Evolutionary conservation across 2,797 vertebrate genomes (phyloP), one percentile per base, ranked within the genome.

Genomic region (Eurystomus glaucurus): DNA sequence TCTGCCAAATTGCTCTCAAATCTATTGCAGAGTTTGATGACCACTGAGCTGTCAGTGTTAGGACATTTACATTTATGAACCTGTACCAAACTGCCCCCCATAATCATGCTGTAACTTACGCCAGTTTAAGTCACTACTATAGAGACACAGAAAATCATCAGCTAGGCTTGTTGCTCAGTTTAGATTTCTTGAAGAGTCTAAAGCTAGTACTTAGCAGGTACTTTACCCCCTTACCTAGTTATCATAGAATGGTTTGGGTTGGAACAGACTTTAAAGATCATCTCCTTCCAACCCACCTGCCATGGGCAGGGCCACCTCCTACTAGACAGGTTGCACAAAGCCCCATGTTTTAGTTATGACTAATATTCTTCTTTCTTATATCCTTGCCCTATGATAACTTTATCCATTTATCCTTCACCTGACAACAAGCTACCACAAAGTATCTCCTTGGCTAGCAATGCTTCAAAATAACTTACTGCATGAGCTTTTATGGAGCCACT

Each of bases 11-110:
- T 77, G 28, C 46, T 79, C 45, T 82, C 26, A 29, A 22, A 52
- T 19, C 31, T 51, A 22, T 31, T 31, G 4, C 39, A 85, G 33
- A 52, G 15, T 13, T 14, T 57, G 29, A 69, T 10, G 2, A 35
- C 35, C 50, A 79, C 25, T 0, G 0, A 64, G 15, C 9, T 81
- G 28, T 37, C 26, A 37, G 21, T 8, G 6, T 2, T 70, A 52
- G 51, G 65, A 81, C 35, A 80, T 19, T 55, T n/a, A n/a, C 3
- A 74, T n/a, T 20, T 14, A 48, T 2, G 2, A 74, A 58, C 16
- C 19, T 52, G 16, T 29, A 70, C 35, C 55, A 37, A 77, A 80
- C 14, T 43, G 48, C 45, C n/a, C 72, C 60, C 22, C 23, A 31
- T n/a, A 80, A 66, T 33, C 69, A 43, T 33, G 22, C 52, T 64